A percentile compares a stretch with the other conserved stretches of the same genome.
These are phyloP conservation scores for Lepidotrigona ventralis DNA, from an alignment of 1,140 invertebrate species.

Conservation along the genomic window DNA sequence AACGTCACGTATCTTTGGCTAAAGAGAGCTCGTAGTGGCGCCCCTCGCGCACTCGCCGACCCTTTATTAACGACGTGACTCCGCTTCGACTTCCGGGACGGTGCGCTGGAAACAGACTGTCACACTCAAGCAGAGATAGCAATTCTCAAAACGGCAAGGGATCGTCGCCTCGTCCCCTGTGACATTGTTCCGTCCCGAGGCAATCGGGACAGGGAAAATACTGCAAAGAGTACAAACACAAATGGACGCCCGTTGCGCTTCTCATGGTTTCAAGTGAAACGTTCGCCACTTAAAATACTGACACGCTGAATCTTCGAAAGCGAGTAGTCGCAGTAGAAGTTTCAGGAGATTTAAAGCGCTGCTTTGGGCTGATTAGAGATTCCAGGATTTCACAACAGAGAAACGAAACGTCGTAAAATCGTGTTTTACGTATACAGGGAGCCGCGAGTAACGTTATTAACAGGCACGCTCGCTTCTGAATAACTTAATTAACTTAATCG, in stretches of 20 bases:
- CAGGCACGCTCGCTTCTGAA: neutral
- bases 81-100: conserved; percentile 57
- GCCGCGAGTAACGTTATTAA: neutral
- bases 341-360: too few species aligned
- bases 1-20: conserved; percentile 73
- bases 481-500: conserved; percentile 40
- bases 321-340: neutral
- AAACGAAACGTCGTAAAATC: neutral
- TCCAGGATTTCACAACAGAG: neutral
- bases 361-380: too few species aligned
- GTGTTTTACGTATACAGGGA: neutral
- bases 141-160: neutral
- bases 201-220: conserved; percentile 8
- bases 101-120: conserved; percentile 8
- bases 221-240: too few species aligned
- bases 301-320: neutral
- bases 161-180: neutral
- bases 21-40: conserved; percentile 60
- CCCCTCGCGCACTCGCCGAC: conserved; percentile 36
- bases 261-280: neutral
- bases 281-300: neutral
- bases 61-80: conserved; percentile 70
- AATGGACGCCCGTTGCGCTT: too few species aligned
- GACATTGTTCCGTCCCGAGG: conserved; percentile 27
- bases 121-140: neutral